These are phyloP conservation scores for Dipodomys merriami DNA, from an alignment of 2,113 vertebrate species.

Conservation along the genomic window DNA sequence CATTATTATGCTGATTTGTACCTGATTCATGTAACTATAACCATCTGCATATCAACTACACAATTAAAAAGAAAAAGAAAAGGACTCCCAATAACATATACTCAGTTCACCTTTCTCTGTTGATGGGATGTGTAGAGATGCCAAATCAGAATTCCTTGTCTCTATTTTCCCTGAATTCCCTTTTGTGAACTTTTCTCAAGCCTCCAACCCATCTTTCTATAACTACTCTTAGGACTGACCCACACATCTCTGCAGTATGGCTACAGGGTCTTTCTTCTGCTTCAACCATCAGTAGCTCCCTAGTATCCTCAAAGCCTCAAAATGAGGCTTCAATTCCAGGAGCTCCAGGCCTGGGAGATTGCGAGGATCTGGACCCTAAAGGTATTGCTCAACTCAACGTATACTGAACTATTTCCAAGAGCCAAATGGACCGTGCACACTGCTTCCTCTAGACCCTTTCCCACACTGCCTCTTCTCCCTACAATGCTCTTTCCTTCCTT, in stretches of 20 bases:
- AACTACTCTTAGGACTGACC: neutral
- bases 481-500: neutral
- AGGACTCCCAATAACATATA: neutral
- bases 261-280: neutral
- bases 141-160: neutral
- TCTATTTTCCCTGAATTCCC: neutral
- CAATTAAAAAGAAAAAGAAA: too few species aligned
- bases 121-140: neutral
- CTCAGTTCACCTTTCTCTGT: neutral
- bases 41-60: too few species aligned
- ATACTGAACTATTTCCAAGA: neutral
- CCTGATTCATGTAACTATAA: too few species aligned
- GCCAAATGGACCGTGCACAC: neutral
- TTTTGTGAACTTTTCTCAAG: neutral
- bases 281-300: neutral
- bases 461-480: neutral
- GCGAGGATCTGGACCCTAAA: neutral
- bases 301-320: neutral
- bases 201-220: neutral
- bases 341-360: fast-evolving
- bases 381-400: neutral
- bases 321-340: neutral
- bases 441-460: neutral
- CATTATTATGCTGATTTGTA: too few species aligned
- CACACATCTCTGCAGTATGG: neutral